These are phyloP conservation scores for Pheosia tremula DNA, from an alignment of 2,888 invertebrate species.

Conservation along the genomic window DNA sequence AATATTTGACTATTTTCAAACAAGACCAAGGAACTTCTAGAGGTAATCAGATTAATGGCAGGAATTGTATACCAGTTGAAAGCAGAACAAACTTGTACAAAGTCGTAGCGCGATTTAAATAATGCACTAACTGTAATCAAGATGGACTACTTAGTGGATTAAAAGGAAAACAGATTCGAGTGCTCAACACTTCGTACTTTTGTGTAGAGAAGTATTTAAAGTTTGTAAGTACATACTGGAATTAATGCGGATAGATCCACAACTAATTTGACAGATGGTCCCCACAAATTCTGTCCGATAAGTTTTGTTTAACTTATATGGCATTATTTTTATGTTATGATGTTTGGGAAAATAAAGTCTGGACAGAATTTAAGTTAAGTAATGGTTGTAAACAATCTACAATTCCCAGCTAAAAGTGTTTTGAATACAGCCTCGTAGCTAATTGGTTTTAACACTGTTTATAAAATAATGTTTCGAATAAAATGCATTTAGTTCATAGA, in stretches of 20 bases:
- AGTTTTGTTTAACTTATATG: no score
- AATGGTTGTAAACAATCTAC: no score
- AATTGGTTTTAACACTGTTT: no score
- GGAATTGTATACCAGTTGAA: neutral
- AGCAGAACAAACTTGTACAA: neutral
- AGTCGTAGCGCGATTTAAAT: conserved; percentile 6
- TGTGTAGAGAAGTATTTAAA: neutral
- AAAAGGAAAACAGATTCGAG: neutral
- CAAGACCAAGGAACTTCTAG: neutral
- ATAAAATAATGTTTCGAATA: no score
- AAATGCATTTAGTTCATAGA: no score
- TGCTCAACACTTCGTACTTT: conserved; percentile 1
- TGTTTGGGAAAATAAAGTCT: no score
- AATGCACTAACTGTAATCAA: conserved; percentile 7
- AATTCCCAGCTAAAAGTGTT: no score
- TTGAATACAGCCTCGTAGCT: no score
- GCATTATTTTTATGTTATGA: no score
- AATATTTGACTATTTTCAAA: neutral
- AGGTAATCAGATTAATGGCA: conserved; percentile 5
- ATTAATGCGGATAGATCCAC: neutral
- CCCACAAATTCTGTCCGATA: no score
- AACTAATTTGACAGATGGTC: no score
- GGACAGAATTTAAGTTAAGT: no score
- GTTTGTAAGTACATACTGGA: neutral
- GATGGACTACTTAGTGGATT: conserved; percentile 7